Evolutionary conservation across 2,888 invertebrate genomes (phyloP).

Genomic region (Crematogaster levior): DNA sequence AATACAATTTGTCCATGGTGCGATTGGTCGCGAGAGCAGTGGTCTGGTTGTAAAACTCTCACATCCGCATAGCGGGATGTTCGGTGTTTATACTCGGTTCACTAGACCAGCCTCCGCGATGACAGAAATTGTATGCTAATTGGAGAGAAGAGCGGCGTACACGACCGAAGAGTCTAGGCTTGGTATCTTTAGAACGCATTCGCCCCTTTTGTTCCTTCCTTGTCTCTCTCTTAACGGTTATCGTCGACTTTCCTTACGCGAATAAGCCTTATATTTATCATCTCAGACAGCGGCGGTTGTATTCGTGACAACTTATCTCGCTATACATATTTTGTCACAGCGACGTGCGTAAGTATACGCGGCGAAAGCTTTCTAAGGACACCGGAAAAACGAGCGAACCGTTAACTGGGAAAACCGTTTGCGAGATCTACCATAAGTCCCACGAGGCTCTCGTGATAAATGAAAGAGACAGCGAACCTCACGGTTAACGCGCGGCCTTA

Average conservation of each 20-base stretch:
- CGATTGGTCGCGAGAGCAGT: conserved; percentile 49
- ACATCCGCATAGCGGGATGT: conserved; percentile 50
- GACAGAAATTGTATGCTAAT: conserved; percentile 83
- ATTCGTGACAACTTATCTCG: conserved; percentile 44
- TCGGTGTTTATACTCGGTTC: conserved; percentile 62
- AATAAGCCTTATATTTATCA: conserved; percentile 62
- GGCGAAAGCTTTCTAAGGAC: background rate
- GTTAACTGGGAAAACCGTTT: background rate
- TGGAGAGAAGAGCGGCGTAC: conserved; percentile 70
- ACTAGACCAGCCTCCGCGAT: conserved; percentile 66
- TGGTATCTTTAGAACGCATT: conserved; percentile 52
- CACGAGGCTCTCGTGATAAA: background rate
- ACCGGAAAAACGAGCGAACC: conserved; percentile 6
- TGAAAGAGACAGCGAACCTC: conserved; percentile 5
- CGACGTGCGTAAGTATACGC: background rate
- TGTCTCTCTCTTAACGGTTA: conserved; percentile 21
- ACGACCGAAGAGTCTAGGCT: conserved; percentile 46
- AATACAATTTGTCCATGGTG: conserved; percentile 78
- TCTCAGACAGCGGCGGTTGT: conserved; percentile 4
- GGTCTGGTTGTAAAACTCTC: conserved; percentile 38
- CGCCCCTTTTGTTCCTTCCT: conserved; percentile 32
- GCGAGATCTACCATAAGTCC: background rate
- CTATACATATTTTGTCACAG: conserved; percentile 9
- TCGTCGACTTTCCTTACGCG: conserved; percentile 56
- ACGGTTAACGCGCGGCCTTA: background rate